Evolutionary conservation across 2,113 vertebrate genomes (phyloP).

Genomic region (Hepsetus odoe): DNA sequence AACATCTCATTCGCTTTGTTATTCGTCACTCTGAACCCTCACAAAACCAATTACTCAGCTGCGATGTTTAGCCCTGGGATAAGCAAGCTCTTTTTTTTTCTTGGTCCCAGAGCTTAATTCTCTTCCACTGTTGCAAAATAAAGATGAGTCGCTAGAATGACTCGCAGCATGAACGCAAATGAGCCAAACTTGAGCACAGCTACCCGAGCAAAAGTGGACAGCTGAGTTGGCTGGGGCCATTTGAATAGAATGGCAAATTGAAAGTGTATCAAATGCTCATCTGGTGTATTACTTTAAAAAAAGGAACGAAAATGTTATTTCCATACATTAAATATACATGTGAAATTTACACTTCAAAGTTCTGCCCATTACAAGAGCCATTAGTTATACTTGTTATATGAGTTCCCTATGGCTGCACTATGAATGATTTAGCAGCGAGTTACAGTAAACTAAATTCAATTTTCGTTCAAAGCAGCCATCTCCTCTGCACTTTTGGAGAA

Average conservation of each 20-base stretch:
- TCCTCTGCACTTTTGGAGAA: slow-evolving; percentile 73
- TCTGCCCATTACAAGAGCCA: slow-evolving; percentile 85
- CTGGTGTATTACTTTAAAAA: slow-evolving; percentile 54
- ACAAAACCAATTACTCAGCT: slow-evolving; percentile 57
- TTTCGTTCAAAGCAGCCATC: slow-evolving; percentile 83
- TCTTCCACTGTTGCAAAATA: slow-evolving; percentile 38
- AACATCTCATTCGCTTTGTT: slow-evolving; percentile 54
- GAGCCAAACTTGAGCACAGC: slow-evolving; percentile 24
- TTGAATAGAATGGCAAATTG: slow-evolving; percentile 32
- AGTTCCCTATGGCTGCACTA: slow-evolving; percentile 79
- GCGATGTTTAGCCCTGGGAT: slow-evolving; percentile 47
- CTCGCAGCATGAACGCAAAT: slow-evolving; percentile 33
- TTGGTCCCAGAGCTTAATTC: slow-evolving; percentile 34
- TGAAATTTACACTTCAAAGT: slow-evolving; percentile 86
- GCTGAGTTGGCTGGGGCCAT: slow-evolving; percentile 14
- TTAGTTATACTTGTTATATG: slow-evolving; percentile 82
- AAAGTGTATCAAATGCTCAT: slow-evolving; percentile 52
- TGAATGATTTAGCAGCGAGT: slow-evolving; percentile 91
- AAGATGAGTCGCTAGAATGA: slow-evolving; percentile 42
- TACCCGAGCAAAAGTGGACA: slow-evolving; percentile 13
- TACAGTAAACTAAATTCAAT: slow-evolving; percentile 82
- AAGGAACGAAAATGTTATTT: slow-evolving; percentile 64
- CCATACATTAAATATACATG: slow-evolving; percentile 89
- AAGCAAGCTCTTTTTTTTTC: slow-evolving; percentile 22
- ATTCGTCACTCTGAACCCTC: slow-evolving; percentile 58